Conservation (phyloP, 2,113 vertebrate species). For the Felis chaus region DNA sequence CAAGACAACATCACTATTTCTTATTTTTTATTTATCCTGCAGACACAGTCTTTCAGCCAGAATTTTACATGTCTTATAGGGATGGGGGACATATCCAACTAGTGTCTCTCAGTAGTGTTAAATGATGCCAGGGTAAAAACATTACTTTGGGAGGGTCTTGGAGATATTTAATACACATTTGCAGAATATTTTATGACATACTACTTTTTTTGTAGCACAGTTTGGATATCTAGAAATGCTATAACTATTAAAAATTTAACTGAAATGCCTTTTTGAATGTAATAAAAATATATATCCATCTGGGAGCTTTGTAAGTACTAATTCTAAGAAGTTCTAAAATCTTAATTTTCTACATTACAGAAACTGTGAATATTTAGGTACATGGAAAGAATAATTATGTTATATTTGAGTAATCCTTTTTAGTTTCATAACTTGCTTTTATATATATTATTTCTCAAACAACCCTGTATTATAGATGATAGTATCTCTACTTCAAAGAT, state of each 20-base stretch:
- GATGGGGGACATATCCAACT: background rate
- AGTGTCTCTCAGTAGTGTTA: background rate
- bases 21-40: background rate
- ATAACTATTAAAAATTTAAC: slow-evolving; percentile 51
- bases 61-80: background rate
- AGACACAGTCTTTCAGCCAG: background rate
- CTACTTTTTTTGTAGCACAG: background rate
- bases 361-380: slow-evolving; percentile 18
- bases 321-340: slow-evolving; percentile 32
- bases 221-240: slow-evolving; percentile 46
- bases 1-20: background rate
- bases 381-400: slow-evolving; percentile 18
- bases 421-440: slow-evolving; percentile 12
- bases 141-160: background rate
- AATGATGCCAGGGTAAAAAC: background rate
- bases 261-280: slow-evolving; percentile 16
- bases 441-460: background rate
- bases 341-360: background rate
- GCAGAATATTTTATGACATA: slow-evolving; percentile 25
- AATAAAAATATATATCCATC: slow-evolving; percentile 37
- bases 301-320: background rate
- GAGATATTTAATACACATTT: slow-evolving; percentile 22
- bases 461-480: background rate
- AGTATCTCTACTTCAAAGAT: background rate
- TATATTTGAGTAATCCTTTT: background rate